Percentiles rank a stretch among this genome's conserved stretches.
phyloP scores from a whole-genome alignment of 1,140 invertebrate species.

The Melitaea cinxia region DNA sequence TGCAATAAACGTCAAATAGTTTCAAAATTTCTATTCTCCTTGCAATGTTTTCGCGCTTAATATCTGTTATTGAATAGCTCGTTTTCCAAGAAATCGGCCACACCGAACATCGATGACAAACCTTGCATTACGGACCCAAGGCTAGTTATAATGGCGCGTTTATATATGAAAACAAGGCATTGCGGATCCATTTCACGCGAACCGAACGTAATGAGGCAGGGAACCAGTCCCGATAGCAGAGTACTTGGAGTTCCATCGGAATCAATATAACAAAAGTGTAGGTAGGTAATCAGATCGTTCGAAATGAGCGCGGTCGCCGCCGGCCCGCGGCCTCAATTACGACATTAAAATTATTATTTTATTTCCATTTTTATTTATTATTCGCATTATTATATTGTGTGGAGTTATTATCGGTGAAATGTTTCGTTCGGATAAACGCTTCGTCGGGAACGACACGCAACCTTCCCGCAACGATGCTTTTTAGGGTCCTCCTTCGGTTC shows the following conservation, averaged over 20 bases:
- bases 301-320: slow-evolving; percentile 64
- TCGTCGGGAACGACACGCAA: slow-evolving; percentile 66
- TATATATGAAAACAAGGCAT: slow-evolving; percentile 33
- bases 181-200: slow-evolving; percentile 42
- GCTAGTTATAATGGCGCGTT: slow-evolving; percentile 34
- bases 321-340: slow-evolving; percentile 76
- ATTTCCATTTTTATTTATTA: slow-evolving; percentile 81
- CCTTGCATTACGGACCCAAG: slow-evolving; percentile 15
- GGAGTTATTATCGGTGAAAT: slow-evolving; percentile 81
- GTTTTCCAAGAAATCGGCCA: neutral
- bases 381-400: slow-evolving; percentile 82
- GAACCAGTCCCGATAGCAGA: slow-evolving; percentile 52
- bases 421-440: slow-evolving; percentile 80
- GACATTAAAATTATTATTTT: slow-evolving; percentile 82
- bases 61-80: neutral
- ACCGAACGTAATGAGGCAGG: slow-evolving; percentile 36
- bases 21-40: neutral
- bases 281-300: slow-evolving; percentile 54
- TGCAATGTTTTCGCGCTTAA: neutral
- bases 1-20: neutral
- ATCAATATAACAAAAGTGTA: slow-evolving; percentile 62
- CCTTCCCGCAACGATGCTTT: slow-evolving; percentile 46
- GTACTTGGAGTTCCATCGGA: slow-evolving; percentile 58
- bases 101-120: slow-evolving; percentile 7
- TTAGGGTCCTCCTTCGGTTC: slow-evolving; percentile 54